Percentiles rank a stretch among this genome's conserved stretches.
These are phyloP conservation scores for Riparia riparia DNA, from an alignment of 2,113 vertebrate species.

Conservation along the genomic window DNA sequence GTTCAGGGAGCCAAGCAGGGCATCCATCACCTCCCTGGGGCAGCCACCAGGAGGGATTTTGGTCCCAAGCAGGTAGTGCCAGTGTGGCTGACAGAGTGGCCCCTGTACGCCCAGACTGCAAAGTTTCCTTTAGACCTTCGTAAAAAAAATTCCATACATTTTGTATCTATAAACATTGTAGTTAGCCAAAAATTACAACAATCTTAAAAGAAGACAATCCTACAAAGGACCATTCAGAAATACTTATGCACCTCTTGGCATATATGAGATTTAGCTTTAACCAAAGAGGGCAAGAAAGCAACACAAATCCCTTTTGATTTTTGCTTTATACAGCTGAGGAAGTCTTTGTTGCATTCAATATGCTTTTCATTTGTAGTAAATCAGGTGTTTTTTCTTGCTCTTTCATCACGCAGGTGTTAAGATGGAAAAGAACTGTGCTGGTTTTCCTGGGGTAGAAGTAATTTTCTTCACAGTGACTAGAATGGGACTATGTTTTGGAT, in stretches of 20 bases:
- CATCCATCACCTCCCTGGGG: not conserved
- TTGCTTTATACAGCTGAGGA: not conserved
- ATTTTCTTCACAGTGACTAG: not conserved
- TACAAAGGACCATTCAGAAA: not conserved
- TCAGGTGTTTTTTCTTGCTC: not conserved
- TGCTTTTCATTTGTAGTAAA: not conserved
- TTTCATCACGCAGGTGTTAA: not conserved
- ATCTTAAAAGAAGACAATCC: not conserved
- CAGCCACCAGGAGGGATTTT: fast-evolving
- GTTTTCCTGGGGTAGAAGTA: not conserved
- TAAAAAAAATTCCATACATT: not conserved
- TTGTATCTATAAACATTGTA: not conserved
- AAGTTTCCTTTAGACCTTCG: not conserved
- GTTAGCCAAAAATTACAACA: not conserved
- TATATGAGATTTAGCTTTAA: not conserved
- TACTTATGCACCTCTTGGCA: not conserved
- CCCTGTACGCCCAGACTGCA: not conserved
- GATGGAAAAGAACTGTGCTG: not conserved
- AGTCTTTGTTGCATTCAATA: not conserved
- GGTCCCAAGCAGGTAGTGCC: not conserved
- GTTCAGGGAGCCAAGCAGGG: fast-evolving
- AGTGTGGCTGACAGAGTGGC: not conserved
- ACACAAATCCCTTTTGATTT: fast-evolving
- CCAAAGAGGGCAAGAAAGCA: not conserved
- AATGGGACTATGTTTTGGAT: not conserved